Conservation (phyloP, 2,113 vertebrate genomes). For the Macrotis lagotis region DNA sequence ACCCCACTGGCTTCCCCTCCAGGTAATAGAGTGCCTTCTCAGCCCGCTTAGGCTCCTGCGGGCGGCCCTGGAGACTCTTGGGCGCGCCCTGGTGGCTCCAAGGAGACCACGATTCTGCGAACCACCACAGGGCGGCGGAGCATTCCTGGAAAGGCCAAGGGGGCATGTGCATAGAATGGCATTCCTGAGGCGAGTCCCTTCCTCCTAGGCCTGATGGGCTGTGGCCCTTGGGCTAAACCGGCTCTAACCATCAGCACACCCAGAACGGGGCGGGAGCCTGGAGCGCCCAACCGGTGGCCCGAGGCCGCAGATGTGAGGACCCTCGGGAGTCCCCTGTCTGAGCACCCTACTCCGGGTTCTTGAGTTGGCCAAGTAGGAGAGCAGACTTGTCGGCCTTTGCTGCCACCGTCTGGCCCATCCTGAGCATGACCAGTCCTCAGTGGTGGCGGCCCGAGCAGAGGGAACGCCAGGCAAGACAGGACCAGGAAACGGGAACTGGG, state of each 20-base stretch:
- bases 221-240: background rate
- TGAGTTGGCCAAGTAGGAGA: background rate
- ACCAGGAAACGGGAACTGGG: background rate
- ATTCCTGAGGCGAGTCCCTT: background rate
- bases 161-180: background rate
- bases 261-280: too few species aligned
- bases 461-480: too few species aligned
- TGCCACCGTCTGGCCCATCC: background rate
- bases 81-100: background rate
- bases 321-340: background rate
- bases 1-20: too few species aligned
- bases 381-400: background rate
- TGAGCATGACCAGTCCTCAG: background rate
- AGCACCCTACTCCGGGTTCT: background rate
- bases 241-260: too few species aligned
- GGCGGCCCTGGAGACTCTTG: rapidly evolving
- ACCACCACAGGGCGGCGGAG: background rate
- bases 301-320: background rate
- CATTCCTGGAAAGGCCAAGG: background rate
- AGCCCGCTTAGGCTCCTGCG: rapidly evolving
- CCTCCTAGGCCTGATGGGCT: too few species aligned
- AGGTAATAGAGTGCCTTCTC: background rate
- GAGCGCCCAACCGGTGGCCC: too few species aligned
- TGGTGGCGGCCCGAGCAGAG: too few species aligned
- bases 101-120: background rate